Conservation (phyloP, 2,797 vertebrate genomes). For the Sylvilagus floridanus region DNA sequence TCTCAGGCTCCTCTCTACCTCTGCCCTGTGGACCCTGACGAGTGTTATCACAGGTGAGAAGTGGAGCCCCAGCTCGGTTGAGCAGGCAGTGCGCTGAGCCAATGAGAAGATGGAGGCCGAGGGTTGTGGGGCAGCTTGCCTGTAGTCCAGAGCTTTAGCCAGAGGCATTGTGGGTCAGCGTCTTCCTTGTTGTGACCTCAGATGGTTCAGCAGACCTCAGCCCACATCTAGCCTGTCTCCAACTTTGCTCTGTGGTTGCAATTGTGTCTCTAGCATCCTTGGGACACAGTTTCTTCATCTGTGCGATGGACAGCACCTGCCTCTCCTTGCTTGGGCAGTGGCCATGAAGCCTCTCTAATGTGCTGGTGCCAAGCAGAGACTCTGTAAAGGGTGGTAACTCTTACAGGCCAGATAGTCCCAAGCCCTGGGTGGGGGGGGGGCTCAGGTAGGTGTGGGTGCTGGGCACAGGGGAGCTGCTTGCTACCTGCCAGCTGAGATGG, state of each 20-base stretch:
- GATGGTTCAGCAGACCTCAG: too few species aligned
- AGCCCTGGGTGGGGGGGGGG: neutral
- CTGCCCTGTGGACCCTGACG: neutral
- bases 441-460: neutral
- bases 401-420: neutral
- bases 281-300: slow-evolving; percentile 19
- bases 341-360: neutral
- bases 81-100: neutral
- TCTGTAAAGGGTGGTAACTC: neutral
- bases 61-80: neutral
- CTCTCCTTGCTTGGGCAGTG: neutral
- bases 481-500: neutral
- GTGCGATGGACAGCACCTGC: neutral
- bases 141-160: neutral
- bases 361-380: neutral
- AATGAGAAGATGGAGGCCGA: neutral
- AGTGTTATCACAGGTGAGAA: neutral
- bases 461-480: neutral
- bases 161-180: neutral
- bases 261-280: neutral
- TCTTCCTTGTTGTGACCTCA: neutral
- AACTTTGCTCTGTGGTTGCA: neutral
- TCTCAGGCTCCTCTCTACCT: neutral
- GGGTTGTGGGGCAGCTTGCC: neutral
- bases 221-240: neutral